A percentile compares a stretch with the other conserved stretches of the same genome.
Conservation (phyloP, 1,140 invertebrate species). For the Diachasmimorpha longicaudata region DNA sequence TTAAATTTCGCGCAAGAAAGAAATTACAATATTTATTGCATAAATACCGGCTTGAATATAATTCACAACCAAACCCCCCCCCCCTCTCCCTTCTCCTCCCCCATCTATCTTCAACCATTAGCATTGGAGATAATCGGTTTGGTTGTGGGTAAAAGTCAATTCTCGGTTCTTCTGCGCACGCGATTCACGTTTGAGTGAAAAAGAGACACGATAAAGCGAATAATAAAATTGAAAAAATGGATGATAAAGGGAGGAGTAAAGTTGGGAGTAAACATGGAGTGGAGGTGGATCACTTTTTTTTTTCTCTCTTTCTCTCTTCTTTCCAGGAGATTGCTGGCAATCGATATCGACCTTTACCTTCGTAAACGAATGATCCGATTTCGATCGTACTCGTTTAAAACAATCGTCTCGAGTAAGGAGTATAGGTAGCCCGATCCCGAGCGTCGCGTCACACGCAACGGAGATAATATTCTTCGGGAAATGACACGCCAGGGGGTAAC, state of each 20-base stretch:
- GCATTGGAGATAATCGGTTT: constrained; percentile 17
- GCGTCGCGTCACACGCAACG: constrained; percentile 47
- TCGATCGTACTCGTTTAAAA: constrained; percentile 56
- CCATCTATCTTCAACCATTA: neutral
- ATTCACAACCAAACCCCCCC: neutral
- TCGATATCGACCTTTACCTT: constrained; percentile 31
- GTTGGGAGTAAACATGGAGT: neutral
- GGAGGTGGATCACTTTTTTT: neutral
- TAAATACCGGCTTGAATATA: neutral
- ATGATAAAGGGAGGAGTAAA: neutral
- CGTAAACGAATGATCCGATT: constrained; percentile 43
- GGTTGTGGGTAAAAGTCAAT: constrained; percentile 17
- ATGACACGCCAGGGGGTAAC: constrained; percentile 60
- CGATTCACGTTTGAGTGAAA: constrained; percentile 21
- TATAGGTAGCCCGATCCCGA: constrained; percentile 17
- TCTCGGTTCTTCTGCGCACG: constrained; percentile 15
- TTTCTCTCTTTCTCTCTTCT: neutral
- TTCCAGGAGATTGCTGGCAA: neutral
- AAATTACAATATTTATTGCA: constrained; percentile 8
- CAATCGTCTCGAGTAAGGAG: constrained; percentile 45
- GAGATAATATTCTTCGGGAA: constrained; percentile 52
- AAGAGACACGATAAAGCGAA: constrained; percentile 8
- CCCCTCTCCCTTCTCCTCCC: neutral
- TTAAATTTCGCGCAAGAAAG: neutral
- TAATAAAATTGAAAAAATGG: constrained; percentile 15